Percentiles rank a stretch among this genome's conserved stretches.
Evolutionary conservation across 2,888 invertebrate genomes (phyloP).

Genomic region (Exocentrus adspersus): DNA sequence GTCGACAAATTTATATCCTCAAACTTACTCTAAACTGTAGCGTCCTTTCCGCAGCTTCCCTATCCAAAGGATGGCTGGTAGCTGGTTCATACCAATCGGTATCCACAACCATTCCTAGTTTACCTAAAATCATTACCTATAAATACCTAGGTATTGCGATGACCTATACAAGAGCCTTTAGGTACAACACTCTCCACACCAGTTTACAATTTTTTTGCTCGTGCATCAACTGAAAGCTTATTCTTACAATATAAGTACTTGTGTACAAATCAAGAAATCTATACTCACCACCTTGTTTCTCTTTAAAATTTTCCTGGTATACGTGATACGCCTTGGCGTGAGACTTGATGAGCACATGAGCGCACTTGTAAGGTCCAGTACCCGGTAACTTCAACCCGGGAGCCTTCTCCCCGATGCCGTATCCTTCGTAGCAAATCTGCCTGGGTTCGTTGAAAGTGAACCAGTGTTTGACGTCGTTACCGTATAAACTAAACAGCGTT

Average conservation of each 20-base stretch:
- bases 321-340: slow-evolving; percentile 72
- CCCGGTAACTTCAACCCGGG: slow-evolving; percentile 66
- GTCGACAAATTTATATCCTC: no score
- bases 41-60: slow-evolving; percentile 66
- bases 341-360: slow-evolving; percentile 71
- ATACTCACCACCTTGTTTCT: slow-evolving; percentile 61
- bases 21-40: slow-evolving; percentile 61
- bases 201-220: no score
- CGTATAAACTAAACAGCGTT: slow-evolving; percentile 61
- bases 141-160: no score
- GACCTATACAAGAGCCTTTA: no score
- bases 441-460: slow-evolving; percentile 68
- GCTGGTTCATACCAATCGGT: slow-evolving; percentile 72
- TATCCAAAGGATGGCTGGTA: slow-evolving; percentile 63
- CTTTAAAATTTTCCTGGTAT: slow-evolving; percentile 68
- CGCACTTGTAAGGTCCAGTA: slow-evolving; percentile 70
- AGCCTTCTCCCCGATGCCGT: slow-evolving; percentile 58
- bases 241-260: no score
- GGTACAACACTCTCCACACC: no score
- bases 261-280: no score
- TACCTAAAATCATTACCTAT: slow-evolving; percentile 24
- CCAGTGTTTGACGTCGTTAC: slow-evolving; percentile 63
- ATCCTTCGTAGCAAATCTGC: slow-evolving; percentile 55
- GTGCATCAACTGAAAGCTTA: no score
- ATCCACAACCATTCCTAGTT: slow-evolving; percentile 56